Conservation (phyloP, 1,140 invertebrate species). For the Asobara japonica region DNA sequence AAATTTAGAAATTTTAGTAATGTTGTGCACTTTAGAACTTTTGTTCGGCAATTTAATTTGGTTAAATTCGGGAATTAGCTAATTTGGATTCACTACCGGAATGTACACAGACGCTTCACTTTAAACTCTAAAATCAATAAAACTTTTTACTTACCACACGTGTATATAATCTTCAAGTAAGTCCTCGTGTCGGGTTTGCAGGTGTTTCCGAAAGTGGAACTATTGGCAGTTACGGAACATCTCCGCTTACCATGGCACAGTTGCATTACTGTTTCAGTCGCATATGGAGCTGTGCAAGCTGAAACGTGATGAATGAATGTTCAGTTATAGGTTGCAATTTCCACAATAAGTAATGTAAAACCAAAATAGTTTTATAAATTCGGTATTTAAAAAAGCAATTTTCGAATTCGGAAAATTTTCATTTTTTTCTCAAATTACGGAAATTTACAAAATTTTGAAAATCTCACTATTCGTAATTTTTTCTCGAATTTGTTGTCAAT, state of each 20-base stretch:
- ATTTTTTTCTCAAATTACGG: too few relatives aligned
- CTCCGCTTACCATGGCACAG: slow-evolving; percentile 88
- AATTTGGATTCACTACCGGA: too few relatives aligned
- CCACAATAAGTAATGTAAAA: neutral
- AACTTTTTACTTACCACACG: slow-evolving; percentile 85
- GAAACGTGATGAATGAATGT: slow-evolving; percentile 39
- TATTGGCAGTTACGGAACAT: slow-evolving; percentile 84
- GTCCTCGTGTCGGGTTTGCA: slow-evolving; percentile 84
- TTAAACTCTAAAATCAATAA: neutral
- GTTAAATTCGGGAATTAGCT: too few relatives aligned
- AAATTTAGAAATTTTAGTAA: neutral
- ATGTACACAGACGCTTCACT: neutral
- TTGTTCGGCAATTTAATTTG: too few relatives aligned
- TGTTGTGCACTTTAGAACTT: neutral
- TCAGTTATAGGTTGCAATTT: neutral
- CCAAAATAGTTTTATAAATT: too few relatives aligned
- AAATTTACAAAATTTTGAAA: too few relatives aligned
- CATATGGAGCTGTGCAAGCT: slow-evolving; percentile 89
- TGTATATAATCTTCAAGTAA: slow-evolving; percentile 92
- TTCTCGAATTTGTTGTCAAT: too few relatives aligned
- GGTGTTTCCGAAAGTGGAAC: slow-evolving; percentile 86
- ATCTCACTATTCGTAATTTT: too few relatives aligned
- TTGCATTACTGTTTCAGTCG: slow-evolving; percentile 88
- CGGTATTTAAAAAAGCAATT: too few relatives aligned
- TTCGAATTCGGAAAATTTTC: too few relatives aligned